Evolutionary conservation across 2,888 invertebrate species (phyloP).

Genomic region (Agonopterix arenella): DNA sequence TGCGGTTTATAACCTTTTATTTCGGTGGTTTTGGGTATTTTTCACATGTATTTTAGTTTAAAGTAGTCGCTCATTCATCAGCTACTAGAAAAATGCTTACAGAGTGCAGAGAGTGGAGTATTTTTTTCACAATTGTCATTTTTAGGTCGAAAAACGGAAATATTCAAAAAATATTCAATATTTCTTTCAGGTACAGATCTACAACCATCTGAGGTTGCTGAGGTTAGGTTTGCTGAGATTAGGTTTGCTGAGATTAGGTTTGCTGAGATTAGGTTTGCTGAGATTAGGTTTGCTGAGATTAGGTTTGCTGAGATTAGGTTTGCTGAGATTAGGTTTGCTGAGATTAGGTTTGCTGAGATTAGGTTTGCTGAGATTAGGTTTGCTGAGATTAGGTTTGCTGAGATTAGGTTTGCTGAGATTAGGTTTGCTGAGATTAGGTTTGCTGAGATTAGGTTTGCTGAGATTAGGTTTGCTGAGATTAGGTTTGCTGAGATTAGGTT

Average conservation of each 20-base stretch:
- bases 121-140: too few relatives aligned
- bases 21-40: too few relatives aligned
- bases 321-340: neutral
- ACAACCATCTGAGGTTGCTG: neutral
- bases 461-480: slow-evolving; percentile 6
- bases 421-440: slow-evolving; percentile 12
- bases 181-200: neutral
- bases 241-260: neutral
- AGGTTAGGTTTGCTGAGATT: neutral
- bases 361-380: slow-evolving; percentile 14
- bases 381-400: slow-evolving; percentile 14
- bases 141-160: neutral
- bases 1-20: too few relatives aligned
- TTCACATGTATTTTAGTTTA: too few relatives aligned
- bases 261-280: neutral
- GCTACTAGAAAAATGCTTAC: too few relatives aligned
- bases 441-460: slow-evolving; percentile 7
- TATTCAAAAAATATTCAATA: neutral
- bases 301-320: neutral
- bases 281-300: neutral
- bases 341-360: slow-evolving; percentile 10
- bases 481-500: slow-evolving; percentile 15
- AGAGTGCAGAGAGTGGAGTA: too few relatives aligned
- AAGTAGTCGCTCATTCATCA: too few relatives aligned
- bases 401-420: slow-evolving; percentile 13